These are phyloP conservation scores for Rhynchonycteris naso DNA, from an alignment of 2,797 vertebrate species.

Conservation along the genomic window DNA sequence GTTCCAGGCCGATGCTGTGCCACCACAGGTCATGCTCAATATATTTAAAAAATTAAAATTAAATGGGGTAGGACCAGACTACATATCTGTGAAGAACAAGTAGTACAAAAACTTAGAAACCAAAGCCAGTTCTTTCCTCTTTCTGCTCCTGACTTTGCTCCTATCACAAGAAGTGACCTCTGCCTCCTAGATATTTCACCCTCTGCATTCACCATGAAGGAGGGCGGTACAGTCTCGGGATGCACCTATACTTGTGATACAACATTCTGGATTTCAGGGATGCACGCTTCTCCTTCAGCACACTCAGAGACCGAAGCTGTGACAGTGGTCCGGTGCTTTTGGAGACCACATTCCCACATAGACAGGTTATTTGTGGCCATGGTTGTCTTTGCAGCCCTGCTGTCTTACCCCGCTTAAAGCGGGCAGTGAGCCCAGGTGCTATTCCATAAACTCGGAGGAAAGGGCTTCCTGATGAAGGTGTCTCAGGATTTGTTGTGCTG, in stretches of 20 bases:
- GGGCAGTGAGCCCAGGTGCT: neutral
- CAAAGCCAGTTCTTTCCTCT: neutral
- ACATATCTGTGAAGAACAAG: neutral
- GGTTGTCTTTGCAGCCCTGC: neutral
- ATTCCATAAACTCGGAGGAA: neutral
- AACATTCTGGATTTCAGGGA: constrained; percentile 15
- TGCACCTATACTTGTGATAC: neutral
- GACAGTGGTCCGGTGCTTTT: neutral
- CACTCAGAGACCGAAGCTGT: neutral
- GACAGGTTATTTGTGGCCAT: neutral
- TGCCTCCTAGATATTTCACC: neutral
- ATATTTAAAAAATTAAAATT: too few relatives aligned
- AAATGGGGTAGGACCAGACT: neutral
- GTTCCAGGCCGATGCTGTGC: too few relatives aligned
- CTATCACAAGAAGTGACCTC: neutral
- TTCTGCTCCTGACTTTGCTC: neutral
- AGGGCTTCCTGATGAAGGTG: neutral
- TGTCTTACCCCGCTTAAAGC: neutral
- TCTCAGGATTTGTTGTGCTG: neutral
- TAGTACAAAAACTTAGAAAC: neutral
- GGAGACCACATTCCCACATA: neutral
- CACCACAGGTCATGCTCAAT: too few relatives aligned
- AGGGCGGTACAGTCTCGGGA: neutral
- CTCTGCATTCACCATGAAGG: neutral
- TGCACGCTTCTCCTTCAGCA: neutral